Base-by-base conservation (phyloP, 92 coral and sea anemone species). In the Anthopleura xanthogrammica region DNA sequence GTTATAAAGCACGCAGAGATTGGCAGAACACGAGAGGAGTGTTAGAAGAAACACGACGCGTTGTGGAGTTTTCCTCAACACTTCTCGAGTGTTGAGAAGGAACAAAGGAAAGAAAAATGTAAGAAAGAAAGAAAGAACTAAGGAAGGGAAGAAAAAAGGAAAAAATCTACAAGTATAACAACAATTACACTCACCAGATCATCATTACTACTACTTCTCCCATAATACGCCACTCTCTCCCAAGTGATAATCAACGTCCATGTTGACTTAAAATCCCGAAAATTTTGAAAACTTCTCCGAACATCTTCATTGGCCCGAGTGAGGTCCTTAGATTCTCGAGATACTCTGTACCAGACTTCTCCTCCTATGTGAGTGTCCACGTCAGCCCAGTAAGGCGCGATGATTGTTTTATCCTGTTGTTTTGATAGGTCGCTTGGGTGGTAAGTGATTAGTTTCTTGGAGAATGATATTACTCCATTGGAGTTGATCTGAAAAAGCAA, bases 361-460 rank as follows among this genome's bases (percentile, higher is more conserved):
- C 98, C 98, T 17, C 97, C 98, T 75, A 80, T 80, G 23, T 78
- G 16, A 4, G 95, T 90, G 78, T 84, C 90, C 2, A 90, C 92
- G 72, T 95, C 98, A 16, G 98, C 97, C 98, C 98, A 95, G 84
- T 79, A 95, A 55, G 97, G 92, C 13, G 97, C 98, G 17, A 90
- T 90, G 12, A 90, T 57, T 78, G 88, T 85, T 17, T 55, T 70
- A 19, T 79, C 81, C 36, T 52, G 52, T 73, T 85, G 88, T 54
- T 85, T 10, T 13, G 78, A 40, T 2, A 85, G 73, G 24, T 85
- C 83, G 2, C 56, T 65, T 29, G 72, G 64, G 75, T 79, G 65
- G 68, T 85, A 85, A 24, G 72, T 50, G 4, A 1, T 5, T 12
- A 85, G 54, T 23, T 40, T 56, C 5, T 56, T 46, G 12, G 39